phyloP scores from a whole-genome alignment of 2,113 vertebrate genomes.

The Anthoscopus minutus region DNA sequence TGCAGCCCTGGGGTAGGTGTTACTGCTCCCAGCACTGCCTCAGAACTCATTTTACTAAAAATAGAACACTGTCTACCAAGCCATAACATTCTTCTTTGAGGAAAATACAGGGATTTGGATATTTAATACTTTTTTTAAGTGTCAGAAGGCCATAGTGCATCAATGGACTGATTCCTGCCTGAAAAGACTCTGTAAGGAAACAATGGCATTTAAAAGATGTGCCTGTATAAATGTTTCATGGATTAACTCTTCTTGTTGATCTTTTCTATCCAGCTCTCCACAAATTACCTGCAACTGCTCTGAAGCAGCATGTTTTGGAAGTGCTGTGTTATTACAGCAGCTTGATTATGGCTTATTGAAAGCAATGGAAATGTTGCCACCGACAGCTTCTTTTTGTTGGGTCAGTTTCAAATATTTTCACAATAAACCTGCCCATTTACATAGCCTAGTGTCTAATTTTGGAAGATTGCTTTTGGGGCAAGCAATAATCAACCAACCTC shows the following conservation, averaged over 20 bases:
- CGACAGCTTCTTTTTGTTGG: not conserved
- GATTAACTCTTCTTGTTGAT: not conserved
- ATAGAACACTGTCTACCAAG: not conserved
- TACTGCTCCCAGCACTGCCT: not conserved
- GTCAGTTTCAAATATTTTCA: not conserved
- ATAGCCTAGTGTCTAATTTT: not conserved
- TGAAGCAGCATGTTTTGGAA: not conserved
- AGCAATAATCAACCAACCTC: slow-evolving; percentile 13
- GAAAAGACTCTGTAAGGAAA: not conserved
- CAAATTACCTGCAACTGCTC: not conserved
- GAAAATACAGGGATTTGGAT: not conserved
- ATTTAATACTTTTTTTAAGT: not conserved
- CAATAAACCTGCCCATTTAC: not conserved
- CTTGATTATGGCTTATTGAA: not conserved
- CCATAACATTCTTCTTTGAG: not conserved
- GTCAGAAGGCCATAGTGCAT: not conserved
- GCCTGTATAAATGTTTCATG: not conserved
- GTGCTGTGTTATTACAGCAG: not conserved
- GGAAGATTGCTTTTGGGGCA: not conserved
- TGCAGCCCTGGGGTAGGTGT: not conserved
- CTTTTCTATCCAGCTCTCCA: not conserved
- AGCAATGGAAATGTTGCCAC: not conserved
- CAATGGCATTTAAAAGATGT: not conserved
- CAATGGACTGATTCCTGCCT: not conserved
- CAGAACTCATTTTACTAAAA: not conserved